Base-by-base conservation (phyloP, 2,797 vertebrate genomes). In the Lemur catta region DNA sequence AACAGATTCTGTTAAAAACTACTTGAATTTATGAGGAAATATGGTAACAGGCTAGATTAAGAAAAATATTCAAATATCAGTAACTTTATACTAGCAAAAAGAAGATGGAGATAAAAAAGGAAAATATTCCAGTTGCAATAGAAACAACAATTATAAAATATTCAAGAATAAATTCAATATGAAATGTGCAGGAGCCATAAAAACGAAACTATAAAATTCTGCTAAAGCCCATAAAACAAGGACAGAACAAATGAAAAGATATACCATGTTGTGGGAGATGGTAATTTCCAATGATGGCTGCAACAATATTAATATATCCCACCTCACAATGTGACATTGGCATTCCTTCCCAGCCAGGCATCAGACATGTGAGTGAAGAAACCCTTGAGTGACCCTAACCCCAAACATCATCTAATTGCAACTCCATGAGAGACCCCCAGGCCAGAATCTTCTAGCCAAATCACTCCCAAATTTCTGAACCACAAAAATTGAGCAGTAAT, bases 1-100 rank as follows among this genome's bases (percentile, higher is more conserved):
- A 59, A 84, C 91, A 95, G 12, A 89, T 59, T 81, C 43, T 92
- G 41, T 81, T 94, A 89, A 80, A 89, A 89, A 61, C 59, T 85
- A 48, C 22, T 80, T 92, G 50, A 89, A 92, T 78, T 52, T 55
- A 63, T 48, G 63, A 93, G 61, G 46, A 82, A 84, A 67, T 74
- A 18, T 88, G 28, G 35, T 79, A 88, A 79, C 33, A 88, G 84
- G 4, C 78, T 95, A 41, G 33, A 91, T 95, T 79, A 89, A 93
- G 43, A 67, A 20, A 95, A 89, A 80, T 95, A 59, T 84, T 86
- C 55, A 85, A 87, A 48, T 55, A 91, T 75, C 38, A 78, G 9
- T 82, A 78, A 38, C 33, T 93, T 93, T 50, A 71, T 57, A 41
- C 17, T 71, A 75, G 13, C 10, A 33, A 55, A 93, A 87, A 38